A percentile compares a stretch with the other conserved stretches of the same genome.
These are phyloP conservation scores for Clupea harengus DNA, from an alignment of 2,113 vertebrate species.

Conservation along the genomic window DNA sequence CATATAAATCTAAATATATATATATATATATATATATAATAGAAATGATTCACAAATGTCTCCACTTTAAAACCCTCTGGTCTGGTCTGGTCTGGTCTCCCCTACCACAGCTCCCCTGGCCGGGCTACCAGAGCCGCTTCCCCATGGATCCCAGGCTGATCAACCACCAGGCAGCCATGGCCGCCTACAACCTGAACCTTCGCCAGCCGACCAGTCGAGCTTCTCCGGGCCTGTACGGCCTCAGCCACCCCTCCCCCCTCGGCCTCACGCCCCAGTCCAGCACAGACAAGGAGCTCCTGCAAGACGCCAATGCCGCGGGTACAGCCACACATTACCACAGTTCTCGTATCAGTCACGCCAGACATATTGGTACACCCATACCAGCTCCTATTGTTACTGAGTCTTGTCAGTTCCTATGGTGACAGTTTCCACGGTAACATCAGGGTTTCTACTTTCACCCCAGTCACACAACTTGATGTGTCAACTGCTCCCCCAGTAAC, in stretches of 20 bases:
- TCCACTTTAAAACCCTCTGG: no score
- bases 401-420: neutral
- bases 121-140: slow-evolving; percentile 95
- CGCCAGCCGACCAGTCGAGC: slow-evolving; percentile 88
- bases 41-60: no score
- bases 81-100: neutral
- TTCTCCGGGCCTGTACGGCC: slow-evolving; percentile 89
- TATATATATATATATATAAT: no score
- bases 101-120: slow-evolving; percentile 84
- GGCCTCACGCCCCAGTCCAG: slow-evolving; percentile 82
- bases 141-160: slow-evolving; percentile 94
- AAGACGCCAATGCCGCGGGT: slow-evolving; percentile 87
- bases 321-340: slow-evolving; percentile 36
- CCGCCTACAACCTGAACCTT: slow-evolving; percentile 95
- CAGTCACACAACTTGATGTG: no score
- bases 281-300: slow-evolving; percentile 87
- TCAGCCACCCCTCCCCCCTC: slow-evolving; percentile 87
- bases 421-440: slow-evolving; percentile 9
- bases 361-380: neutral
- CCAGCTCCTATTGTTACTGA: neutral
- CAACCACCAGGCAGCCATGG: slow-evolving; percentile 94
- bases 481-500: no score
- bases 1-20: no score
- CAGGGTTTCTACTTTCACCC: no score
- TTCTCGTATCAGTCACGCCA: neutral